Conservation (phyloP, 1,140 invertebrate genomes). For the Drosophila eugracilis region DNA sequence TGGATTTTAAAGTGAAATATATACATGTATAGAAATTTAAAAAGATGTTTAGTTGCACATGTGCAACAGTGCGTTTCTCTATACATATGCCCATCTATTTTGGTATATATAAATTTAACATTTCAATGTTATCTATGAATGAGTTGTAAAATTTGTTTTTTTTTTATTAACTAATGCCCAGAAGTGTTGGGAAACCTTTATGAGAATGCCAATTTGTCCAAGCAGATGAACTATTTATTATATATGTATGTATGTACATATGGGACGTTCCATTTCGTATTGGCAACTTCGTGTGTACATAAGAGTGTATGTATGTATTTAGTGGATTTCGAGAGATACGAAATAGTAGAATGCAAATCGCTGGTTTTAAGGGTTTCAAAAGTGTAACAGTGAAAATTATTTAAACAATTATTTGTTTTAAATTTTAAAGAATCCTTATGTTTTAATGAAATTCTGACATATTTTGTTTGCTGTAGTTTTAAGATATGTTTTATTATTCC, state of each 20-base stretch:
- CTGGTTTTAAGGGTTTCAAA: neutral
- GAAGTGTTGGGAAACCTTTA: neutral
- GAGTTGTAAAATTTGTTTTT: neutral
- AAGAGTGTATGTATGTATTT: slow-evolving; percentile 5
- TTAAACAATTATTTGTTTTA: neutral
- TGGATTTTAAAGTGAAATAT: neutral
- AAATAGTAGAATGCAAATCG: slow-evolving; percentile 2
- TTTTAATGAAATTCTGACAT: neutral
- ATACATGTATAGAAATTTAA: neutral
- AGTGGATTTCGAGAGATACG: neutral
- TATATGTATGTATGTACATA: neutral
- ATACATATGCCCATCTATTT: slow-evolving; percentile 12
- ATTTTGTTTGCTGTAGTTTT: neutral
- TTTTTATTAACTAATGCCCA: neutral
- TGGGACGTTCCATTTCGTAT: slow-evolving; percentile 8
- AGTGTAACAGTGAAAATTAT: neutral
- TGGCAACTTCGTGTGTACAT: slow-evolving; percentile 10
- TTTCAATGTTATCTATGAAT: slow-evolving; percentile 7
- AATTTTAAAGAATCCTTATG: neutral
- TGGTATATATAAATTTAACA: neutral
- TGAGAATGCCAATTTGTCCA: neutral
- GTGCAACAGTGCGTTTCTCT: slow-evolving; percentile 8
- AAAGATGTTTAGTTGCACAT: slow-evolving; percentile 4
- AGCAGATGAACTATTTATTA: neutral
- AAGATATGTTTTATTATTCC: neutral